These are phyloP conservation scores for Agonopterix subpropinquella DNA, from an alignment of 2,888 invertebrate genomes.

Conservation along the genomic window DNA sequence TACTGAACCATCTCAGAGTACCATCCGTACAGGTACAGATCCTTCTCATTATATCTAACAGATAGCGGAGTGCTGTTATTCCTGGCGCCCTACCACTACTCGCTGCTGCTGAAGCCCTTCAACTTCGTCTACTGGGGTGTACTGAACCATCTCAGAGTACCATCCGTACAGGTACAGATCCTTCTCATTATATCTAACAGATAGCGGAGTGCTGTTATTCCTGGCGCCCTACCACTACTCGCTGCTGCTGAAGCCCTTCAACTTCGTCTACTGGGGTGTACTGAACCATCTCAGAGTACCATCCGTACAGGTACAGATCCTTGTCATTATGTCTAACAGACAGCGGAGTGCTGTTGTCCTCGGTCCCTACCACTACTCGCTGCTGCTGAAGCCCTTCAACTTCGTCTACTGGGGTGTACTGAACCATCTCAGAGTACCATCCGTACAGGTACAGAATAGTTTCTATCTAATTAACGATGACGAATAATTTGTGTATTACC, in stretches of 20 bases:
- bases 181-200: no score
- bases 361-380: slow-evolving; percentile 80
- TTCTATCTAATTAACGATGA: no score
- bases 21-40: slow-evolving; percentile 82
- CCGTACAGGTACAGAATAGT: slow-evolving; percentile 75
- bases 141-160: slow-evolving; percentile 89
- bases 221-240: slow-evolving; percentile 79
- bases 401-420: slow-evolving; percentile 91
- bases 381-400: slow-evolving; percentile 86
- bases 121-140: slow-evolving; percentile 92
- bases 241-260: slow-evolving; percentile 84
- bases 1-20: slow-evolving; percentile 89
- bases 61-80: no score
- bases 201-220: no score
- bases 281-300: slow-evolving; percentile 91
- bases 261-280: slow-evolving; percentile 90
- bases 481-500: no score
- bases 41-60: no score
- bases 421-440: slow-evolving; percentile 89
- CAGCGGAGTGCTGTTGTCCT: no score
- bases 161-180: slow-evolving; percentile 80
- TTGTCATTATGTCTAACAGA: no score
- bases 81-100: slow-evolving; percentile 74
- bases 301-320: slow-evolving; percentile 77
- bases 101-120: slow-evolving; percentile 83